Evolutionary conservation across 2,888 invertebrate species (phyloP).

Genomic region (Drosophila phalerata): DNA sequence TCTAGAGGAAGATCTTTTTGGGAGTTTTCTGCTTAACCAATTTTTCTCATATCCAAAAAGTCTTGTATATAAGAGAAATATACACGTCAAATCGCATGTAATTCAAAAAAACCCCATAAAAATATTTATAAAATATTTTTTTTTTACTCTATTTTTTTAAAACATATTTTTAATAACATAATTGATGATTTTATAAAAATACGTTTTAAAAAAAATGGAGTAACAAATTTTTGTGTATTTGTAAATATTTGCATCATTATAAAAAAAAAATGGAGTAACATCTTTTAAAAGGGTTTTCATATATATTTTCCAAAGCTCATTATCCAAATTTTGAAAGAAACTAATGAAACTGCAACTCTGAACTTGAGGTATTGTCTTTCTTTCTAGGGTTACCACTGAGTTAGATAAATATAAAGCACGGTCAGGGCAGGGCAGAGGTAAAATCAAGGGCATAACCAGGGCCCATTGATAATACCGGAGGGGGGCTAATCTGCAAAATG

Average conservation of each 20-base stretch:
- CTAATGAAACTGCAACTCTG: not conserved
- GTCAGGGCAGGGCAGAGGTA: conserved; percentile 12
- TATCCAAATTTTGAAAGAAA: not conserved
- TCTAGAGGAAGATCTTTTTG: no score
- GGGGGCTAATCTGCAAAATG: conserved; percentile 22
- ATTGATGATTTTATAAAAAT: no score
- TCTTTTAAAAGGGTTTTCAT: not conserved
- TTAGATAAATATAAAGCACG: conserved; percentile 11
- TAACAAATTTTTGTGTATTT: not conserved
- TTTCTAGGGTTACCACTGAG: conserved; percentile 15
- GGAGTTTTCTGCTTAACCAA: no score
- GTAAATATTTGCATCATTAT: not conserved
- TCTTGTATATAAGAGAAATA: no score
- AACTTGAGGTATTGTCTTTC: conserved; percentile 3
- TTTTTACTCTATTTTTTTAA: no score
- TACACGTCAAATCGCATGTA: no score
- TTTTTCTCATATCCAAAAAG: not conserved
- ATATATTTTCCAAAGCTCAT: not conserved
- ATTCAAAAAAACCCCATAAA: not conserved
- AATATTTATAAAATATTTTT: not conserved
- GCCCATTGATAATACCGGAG: conserved; percentile 2
- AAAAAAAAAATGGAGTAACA: not conserved
- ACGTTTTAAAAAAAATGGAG: no score
- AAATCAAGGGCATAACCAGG: not conserved
- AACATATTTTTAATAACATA: no score